Evolutionary conservation across 2,888 invertebrate species (phyloP), one percentile per base, ranked within the genome.

Genomic region (Crepidodera aurea): DNA sequence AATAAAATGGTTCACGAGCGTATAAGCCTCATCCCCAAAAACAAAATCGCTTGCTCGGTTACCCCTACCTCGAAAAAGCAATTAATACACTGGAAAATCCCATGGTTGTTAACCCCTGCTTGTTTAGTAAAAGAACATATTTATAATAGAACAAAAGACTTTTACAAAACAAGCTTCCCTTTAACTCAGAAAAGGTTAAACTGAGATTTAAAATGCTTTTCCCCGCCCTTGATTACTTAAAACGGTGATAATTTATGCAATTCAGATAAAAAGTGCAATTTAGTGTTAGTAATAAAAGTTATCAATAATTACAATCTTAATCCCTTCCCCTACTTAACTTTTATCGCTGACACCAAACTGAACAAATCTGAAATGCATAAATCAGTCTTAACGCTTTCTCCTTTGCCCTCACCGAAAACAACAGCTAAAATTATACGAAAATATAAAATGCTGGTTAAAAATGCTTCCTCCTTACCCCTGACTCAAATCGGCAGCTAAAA

Each of bases 1-100:
- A 6, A 68, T 62, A 66, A 62, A 65, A 60, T 60, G 70, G 71
- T 72, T 72, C 69, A 71, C 69, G 68, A 69, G 69, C 73, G 69
- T 70, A 63, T 46, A 56, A 56, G 42, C 46, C 51, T n/a, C 18
- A 34, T 10, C 40, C 60, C 63, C 63, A 66, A 64, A 63, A 64
- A 58, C 40, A 64, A 60, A 58, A 55, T 57, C 55, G 37, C 56
- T 46, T 55, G 34, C 51, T 19, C 46, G 16, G 16, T 39, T 50
- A 59, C 67, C 65, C 34, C 59, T 50, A 51, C 68, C 64, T 66
- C 63, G 65, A 44, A 46, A 51, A 58, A 50, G 42, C 19, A 60
- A 46, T 46, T 54, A 46, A 54, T 51, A n/a, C n/a, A n/a, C n/a
- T n/a, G n/a, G 44, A 19, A 58, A 54, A 59, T 60, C 40, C 48